Evolutionary conservation across 2,113 vertebrate genomes (phyloP).

Genomic region (Romanogobio albipinnatus): DNA sequence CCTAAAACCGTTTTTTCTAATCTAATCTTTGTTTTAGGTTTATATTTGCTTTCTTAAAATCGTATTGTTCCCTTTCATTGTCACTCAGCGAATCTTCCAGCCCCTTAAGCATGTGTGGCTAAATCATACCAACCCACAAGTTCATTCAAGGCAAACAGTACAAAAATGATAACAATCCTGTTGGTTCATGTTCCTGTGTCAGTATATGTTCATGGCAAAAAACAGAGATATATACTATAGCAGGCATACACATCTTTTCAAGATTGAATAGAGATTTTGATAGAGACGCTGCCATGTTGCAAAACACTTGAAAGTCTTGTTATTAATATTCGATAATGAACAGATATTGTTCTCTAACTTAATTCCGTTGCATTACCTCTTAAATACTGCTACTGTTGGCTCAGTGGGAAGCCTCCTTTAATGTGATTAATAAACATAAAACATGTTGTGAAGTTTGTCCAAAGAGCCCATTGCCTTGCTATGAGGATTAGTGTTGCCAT

Average conservation of each 20-base stretch:
- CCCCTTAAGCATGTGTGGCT: slow-evolving; percentile 34
- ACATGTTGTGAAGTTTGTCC: neutral
- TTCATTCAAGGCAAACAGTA: slow-evolving; percentile 46
- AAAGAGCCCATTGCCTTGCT: neutral
- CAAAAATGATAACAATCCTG: slow-evolving; percentile 50
- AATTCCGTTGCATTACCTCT: slow-evolving; percentile 6
- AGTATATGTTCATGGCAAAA: slow-evolving; percentile 38
- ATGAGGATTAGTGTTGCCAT: slow-evolving; percentile 1
- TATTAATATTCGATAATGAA: neutral
- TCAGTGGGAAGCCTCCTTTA: neutral
- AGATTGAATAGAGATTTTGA: neutral
- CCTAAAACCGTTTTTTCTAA: neutral
- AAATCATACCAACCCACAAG: slow-evolving; percentile 27
- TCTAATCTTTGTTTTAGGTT: neutral
- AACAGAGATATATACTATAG: slow-evolving; percentile 6
- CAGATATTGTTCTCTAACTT: slow-evolving; percentile 14
- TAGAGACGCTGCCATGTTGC: slow-evolving; percentile 13
- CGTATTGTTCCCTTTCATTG: slow-evolving; percentile 16
- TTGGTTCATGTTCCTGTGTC: slow-evolving; percentile 49
- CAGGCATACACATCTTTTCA: neutral
- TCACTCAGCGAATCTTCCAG: neutral
- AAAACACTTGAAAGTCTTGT: neutral
- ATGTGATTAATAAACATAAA: slow-evolving; percentile 4
- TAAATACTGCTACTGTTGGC: neutral
- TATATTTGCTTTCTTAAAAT: neutral